Percentiles rank a stretch among this genome's conserved stretches.
Evolutionary conservation across 2,113 vertebrate species (phyloP).

Genomic region (Gymnocephalus cernua): DNA sequence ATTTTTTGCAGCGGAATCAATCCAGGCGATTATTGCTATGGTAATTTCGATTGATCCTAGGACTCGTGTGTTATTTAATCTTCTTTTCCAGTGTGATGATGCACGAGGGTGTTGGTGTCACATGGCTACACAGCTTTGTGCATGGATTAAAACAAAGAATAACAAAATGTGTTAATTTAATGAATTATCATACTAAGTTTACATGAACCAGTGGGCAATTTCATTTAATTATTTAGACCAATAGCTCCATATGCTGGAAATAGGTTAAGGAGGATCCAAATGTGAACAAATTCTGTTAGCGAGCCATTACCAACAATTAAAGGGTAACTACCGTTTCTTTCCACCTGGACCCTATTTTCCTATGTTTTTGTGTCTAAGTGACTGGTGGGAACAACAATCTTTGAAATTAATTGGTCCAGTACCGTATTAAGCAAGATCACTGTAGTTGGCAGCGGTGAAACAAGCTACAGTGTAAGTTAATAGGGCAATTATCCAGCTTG

Average conservation of each 20-base stretch:
- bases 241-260: slow-evolving; percentile 24
- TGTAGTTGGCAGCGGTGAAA: too few species aligned
- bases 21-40: slow-evolving; percentile 74
- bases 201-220: not conserved
- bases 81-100: slow-evolving; percentile 33
- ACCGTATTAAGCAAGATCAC: too few species aligned
- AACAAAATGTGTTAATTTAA: slow-evolving; percentile 2
- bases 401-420: too few species aligned
- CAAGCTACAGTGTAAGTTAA: too few species aligned
- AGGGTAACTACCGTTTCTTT: too few species aligned
- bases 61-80: slow-evolving; percentile 57
- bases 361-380: too few species aligned
- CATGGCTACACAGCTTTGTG: slow-evolving; percentile 4
- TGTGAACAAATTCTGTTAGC: slow-evolving; percentile 25
- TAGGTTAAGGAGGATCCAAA: slow-evolving; percentile 6
- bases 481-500: too few species aligned
- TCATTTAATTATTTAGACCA: slow-evolving; percentile 14
- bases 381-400: too few species aligned
- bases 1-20: slow-evolving; percentile 71
- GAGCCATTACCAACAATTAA: slow-evolving; percentile 32
- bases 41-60: slow-evolving; percentile 70
- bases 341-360: too few species aligned
- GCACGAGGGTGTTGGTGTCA: not conserved
- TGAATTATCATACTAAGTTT: not conserved
- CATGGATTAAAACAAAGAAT: not conserved